These are phyloP conservation scores for Chymomyza fuscimana DNA, from an alignment of 2,888 invertebrate genomes.

Conservation along the genomic window DNA sequence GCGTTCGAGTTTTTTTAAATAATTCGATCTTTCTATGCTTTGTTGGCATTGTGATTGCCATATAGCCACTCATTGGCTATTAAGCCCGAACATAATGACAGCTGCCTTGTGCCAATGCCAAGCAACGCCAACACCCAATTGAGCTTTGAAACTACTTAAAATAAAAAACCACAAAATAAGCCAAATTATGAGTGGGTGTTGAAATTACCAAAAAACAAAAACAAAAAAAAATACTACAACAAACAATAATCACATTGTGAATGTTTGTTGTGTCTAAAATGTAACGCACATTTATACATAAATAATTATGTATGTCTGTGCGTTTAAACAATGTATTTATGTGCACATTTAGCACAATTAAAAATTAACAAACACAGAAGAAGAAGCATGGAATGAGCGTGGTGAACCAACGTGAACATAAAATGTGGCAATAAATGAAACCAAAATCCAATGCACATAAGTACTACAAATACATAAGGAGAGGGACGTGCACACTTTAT, in stretches of 20 bases:
- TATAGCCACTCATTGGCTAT: constrained; percentile 67
- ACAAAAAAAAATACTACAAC: background rate
- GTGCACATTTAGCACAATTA: constrained; percentile 74
- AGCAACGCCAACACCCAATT: constrained; percentile 16
- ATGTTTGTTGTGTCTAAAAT: constrained; percentile 36
- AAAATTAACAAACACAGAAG: constrained; percentile 56
- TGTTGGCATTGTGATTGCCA: constrained; percentile 27
- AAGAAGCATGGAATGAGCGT: background rate
- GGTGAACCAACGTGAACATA: background rate
- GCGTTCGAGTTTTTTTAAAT: background rate
- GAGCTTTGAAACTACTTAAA: background rate
- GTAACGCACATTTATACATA: constrained; percentile 6
- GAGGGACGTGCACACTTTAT: constrained; percentile 16
- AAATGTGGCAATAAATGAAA: constrained; percentile 9
- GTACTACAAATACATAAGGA: constrained; percentile 2
- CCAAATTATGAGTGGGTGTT: constrained; percentile 64
- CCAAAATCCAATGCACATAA: constrained; percentile 21
- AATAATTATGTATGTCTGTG: constrained; percentile 4
- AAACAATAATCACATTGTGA: constrained; percentile 22
- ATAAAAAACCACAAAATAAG: constrained; percentile 51
- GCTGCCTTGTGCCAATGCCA: constrained; percentile 10
- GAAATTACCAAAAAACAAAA: constrained; percentile 17
- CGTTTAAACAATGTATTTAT: constrained; percentile 46
- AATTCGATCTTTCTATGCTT: background rate
- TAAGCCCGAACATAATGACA: constrained; percentile 54